phyloP scores from a whole-genome alignment of 2,113 vertebrate species.

The Nymphicus hollandicus region DNA sequence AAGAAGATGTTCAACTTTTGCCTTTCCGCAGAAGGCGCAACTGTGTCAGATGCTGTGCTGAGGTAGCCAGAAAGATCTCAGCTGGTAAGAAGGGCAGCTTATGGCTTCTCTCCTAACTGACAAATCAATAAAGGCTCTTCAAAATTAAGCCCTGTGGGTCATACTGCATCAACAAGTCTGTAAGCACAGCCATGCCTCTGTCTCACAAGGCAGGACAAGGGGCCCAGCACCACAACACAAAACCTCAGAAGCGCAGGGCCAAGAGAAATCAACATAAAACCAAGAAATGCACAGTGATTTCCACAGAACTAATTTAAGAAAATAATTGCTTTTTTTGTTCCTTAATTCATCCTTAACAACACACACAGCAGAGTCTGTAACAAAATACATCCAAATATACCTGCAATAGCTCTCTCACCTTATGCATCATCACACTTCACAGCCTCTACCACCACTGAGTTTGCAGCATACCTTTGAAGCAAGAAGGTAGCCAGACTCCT shows the following conservation, averaged over 20 bases:
- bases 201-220: not conserved
- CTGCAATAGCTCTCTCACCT: not conserved
- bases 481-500: not conserved
- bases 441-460: not conserved
- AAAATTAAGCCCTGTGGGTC: not conserved
- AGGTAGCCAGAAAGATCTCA: not conserved
- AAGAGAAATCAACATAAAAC: not conserved
- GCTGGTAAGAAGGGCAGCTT: not conserved
- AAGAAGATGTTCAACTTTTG: accelerated
- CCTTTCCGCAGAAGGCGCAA: not conserved
- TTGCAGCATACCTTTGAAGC: not conserved
- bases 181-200: not conserved
- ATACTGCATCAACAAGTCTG: not conserved
- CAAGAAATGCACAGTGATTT: accelerated
- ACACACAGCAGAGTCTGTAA: not conserved
- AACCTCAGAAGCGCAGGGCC: accelerated
- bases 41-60: not conserved
- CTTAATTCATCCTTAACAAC: not conserved
- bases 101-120: not conserved
- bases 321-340: not conserved
- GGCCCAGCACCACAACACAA: accelerated
- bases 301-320: not conserved
- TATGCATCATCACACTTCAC: too few species aligned
- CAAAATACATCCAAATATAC: not conserved
- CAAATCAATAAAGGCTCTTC: not conserved